These are phyloP conservation scores for Lonchura striata DNA, from an alignment of 2,113 vertebrate species.

Conservation along the genomic window DNA sequence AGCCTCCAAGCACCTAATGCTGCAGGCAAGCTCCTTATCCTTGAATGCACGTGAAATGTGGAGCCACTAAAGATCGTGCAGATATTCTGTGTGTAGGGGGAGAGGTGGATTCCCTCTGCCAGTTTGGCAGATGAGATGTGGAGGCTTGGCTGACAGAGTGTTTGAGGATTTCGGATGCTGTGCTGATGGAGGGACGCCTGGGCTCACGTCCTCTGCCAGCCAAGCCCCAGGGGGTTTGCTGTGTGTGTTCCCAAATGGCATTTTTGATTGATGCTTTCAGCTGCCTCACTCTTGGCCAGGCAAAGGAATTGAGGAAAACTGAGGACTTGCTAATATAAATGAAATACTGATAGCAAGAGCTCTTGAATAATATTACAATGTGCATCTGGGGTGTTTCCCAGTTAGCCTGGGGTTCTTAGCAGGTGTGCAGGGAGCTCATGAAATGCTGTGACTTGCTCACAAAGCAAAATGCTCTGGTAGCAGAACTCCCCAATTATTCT, in stretches of 20 bases:
- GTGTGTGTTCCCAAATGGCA: conserved; percentile 11
- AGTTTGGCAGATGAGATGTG: neutral
- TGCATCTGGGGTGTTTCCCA: neutral
- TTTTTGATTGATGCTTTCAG: conserved; percentile 50
- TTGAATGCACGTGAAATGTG: neutral
- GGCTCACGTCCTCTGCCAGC: conserved; percentile 1
- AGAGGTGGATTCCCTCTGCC: neutral
- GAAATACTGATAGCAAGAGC: conserved; percentile 1
- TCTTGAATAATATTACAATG: neutral
- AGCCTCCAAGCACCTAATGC: neutral
- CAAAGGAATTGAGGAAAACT: conserved; percentile 4
- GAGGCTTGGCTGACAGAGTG: neutral
- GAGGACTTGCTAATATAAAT: conserved; percentile 8
- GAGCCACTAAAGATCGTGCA: neutral
- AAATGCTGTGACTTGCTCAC: neutral
- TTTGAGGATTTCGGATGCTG: neutral
- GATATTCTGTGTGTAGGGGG: neutral
- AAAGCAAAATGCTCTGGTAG: neutral
- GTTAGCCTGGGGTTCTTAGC: conserved; percentile 1
- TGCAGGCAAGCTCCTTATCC: neutral
- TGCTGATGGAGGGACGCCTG: neutral
- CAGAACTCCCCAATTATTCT: neutral
- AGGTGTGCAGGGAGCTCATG: neutral
- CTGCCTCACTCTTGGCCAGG: conserved; percentile 11
- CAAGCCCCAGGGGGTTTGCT: neutral